Conservation (phyloP, 2,888 invertebrate species). For the Diaphora mendica region DNA sequence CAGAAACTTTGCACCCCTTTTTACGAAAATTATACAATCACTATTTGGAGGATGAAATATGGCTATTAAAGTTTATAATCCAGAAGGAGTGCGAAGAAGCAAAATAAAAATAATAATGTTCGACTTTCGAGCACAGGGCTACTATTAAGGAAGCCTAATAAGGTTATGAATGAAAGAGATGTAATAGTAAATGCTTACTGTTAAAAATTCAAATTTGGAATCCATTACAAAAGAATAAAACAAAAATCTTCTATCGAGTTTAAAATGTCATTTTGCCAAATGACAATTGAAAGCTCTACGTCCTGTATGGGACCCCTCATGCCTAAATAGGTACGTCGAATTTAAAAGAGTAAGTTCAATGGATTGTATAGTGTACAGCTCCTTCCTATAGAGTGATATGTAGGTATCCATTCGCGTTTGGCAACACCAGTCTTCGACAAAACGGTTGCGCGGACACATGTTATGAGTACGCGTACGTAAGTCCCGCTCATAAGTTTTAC, state of each 20-base stretch:
- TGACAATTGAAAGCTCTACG: not conserved
- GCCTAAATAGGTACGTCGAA: not conserved
- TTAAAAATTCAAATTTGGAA: not conserved
- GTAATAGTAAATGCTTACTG: not conserved
- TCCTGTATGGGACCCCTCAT: not conserved
- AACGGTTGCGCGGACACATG: slow-evolving; percentile 39
- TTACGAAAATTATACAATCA: too few relatives aligned
- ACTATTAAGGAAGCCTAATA: too few relatives aligned
- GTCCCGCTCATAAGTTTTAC: slow-evolving; percentile 35
- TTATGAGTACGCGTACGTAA: slow-evolving; percentile 29
- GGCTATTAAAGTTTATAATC: too few relatives aligned
- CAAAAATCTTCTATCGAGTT: not conserved
- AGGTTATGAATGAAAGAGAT: too few relatives aligned
- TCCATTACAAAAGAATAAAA: not conserved
- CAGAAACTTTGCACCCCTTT: too few relatives aligned
- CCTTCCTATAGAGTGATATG: slow-evolving; percentile 9
- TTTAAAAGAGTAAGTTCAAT: slow-evolving; percentile 10
- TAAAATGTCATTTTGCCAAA: not conserved
- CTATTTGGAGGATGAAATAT: too few relatives aligned
- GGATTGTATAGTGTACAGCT: slow-evolving; percentile 9
- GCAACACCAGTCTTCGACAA: slow-evolving; percentile 45
- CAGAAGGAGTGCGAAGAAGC: too few relatives aligned
- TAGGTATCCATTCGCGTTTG: slow-evolving; percentile 27
- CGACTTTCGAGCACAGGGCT: too few relatives aligned
- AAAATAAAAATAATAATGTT: too few relatives aligned